Evolutionary conservation across 2,888 invertebrate species (phyloP), one percentile per base, ranked within the genome.

Genomic region (Rapana venosa): DNA sequence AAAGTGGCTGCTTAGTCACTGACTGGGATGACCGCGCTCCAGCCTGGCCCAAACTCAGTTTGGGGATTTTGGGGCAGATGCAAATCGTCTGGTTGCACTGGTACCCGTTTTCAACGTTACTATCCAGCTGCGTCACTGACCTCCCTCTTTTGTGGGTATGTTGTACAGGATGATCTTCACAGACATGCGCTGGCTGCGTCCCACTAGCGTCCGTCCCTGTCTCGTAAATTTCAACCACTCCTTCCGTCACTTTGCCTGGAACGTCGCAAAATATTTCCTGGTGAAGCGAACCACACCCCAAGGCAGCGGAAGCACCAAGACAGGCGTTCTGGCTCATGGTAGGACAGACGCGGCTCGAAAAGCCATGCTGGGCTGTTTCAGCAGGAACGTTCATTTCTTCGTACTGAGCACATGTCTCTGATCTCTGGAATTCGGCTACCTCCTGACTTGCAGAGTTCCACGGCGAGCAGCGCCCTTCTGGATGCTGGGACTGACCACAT

Each of bases 1-100:
- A 35, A 11, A 35, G 1, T 8, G 26, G 35, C 13, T 32, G 17
- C 11, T 22, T 32, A 17, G 5, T 32, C 30, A 26, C 58, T 30
- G 58, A 8, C 20, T 58, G 22, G 17, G 32, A 35, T 32, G 66
- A 30, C 8, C 0, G 32, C 26, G 66, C 58, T 6, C 8, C 86
- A 20, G 22, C 17, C 1, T 26, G 35, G 4, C 35, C 35, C 32
- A 35, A 20, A 1, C 15, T 56, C 58, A 85, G 22, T 35, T 47
- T 86, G 35, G 86, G 86, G 35, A 86, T 66, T 66, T 86, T 86
- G 30, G 86, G 86, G 26, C 86, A 86, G 35, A 86, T 32, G 22
- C 86, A 86, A 6, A 66, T 58, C 15, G 86, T 6, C 86, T 86
- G 86, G 8, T 66, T 20, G 47, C 86, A 86, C 6, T 13, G 35